phyloP scores from a whole-genome alignment of 2,113 vertebrate genomes.

The Bubalus kerabau region DNA sequence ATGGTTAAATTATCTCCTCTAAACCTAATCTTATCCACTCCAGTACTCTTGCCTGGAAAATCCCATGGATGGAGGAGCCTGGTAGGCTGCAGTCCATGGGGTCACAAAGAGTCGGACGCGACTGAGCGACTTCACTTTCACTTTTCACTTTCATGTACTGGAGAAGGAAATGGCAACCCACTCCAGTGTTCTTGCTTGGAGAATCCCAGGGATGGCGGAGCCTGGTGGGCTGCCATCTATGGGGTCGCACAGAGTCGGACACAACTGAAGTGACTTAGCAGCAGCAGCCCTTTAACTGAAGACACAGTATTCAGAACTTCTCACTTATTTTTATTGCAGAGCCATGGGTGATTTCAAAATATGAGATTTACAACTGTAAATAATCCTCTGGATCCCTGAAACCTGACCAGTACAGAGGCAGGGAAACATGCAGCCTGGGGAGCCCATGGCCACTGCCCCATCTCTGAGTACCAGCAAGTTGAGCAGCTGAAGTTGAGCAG shows the following conservation, averaged over 20 bases:
- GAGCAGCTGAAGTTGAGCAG: neutral
- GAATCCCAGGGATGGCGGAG: no score
- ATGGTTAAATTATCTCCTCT: neutral
- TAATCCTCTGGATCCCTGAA: neutral
- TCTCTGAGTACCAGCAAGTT: neutral
- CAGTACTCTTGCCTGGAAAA: no score
- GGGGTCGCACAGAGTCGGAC: no score
- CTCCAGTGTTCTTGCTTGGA: no score
- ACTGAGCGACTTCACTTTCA: no score
- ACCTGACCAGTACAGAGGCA: neutral
- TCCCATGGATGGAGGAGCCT: no score
- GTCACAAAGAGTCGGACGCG: no score
- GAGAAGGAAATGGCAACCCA: no score
- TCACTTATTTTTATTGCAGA: neutral
- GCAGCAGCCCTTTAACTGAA: neutral
- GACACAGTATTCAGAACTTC: neutral
- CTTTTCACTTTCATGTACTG: no score
- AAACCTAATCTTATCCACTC: neutral
- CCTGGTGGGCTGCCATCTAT: no score
- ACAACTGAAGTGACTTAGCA: no score
- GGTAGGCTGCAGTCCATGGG: no score
- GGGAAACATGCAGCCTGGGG: neutral
- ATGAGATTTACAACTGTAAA: neutral
- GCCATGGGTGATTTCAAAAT: neutral
- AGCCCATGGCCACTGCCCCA: accelerated